Evolutionary conservation across 2,113 vertebrate species (phyloP), one percentile per base, ranked within the genome.

Genomic region (Bagarius yarrelli): DNA sequence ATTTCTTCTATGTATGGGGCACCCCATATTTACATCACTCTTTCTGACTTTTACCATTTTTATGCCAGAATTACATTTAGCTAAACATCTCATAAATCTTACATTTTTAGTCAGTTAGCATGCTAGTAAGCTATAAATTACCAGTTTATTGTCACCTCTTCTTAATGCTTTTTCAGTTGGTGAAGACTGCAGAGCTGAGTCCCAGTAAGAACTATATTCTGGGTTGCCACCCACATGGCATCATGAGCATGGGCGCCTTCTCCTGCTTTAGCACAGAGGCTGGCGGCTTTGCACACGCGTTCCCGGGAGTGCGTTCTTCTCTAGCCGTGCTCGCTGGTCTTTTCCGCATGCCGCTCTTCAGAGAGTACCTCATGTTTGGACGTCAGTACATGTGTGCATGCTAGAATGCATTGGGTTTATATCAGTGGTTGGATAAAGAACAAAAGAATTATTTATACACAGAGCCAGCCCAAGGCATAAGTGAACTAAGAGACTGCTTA

Each of bases 171-270:
- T 77, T 44, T 74, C 85, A 97, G 95, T 76, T 95, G 80, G 92
- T 96, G 85, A 94, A 94, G 87, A 94, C 94, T 0, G 86, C 88
- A 0, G 92, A 94, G 47, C 87, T 96, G 80, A 92, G 87, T 55
- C 90, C 91, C 1, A 87, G 86, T 30, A 88, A 71, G 82, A 96
- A 95, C 87, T 96, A 95, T 53, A 83, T 96, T 30, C 52, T 95
- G 0, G 93, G 93, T 1, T 89, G 85, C n/a, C 94, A 96, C 81
- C 95, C 93, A 0, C 94, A 95, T 0, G 94, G 94, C 0, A 93
- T 96, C 88, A 91, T 93, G 89, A 66, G 88, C 32, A 0, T 40
- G 0, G 93, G 94, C 1, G 85, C 83, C 2, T 91, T 92, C 30
- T 79, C 84, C 56, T 94, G 91, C 85, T 94, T 96, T 87, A 21